Conservation (phyloP, 2,888 invertebrate species). For the Petrolisthes manimaculis region DNA sequence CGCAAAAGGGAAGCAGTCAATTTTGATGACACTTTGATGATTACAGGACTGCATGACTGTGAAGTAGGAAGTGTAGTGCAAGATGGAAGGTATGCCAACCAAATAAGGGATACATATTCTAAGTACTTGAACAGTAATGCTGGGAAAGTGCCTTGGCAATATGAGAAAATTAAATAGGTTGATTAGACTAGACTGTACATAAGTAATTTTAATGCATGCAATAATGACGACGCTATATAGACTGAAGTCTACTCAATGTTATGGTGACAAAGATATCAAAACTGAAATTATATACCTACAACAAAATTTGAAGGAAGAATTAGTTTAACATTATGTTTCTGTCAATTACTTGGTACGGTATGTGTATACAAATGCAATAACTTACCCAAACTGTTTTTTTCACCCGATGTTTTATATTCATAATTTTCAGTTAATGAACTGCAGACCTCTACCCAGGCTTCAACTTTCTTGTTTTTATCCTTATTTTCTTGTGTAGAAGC, state of each 20-base stretch:
- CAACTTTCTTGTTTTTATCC: too few relatives aligned
- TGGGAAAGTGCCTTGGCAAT: conserved; percentile 28
- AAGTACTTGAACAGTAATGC: conserved; percentile 23
- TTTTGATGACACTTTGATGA: conserved; percentile 37
- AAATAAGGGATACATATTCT: conserved; percentile 23
- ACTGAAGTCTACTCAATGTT: not conserved
- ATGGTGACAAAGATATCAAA: conserved; percentile 26
- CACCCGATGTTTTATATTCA: too few relatives aligned
- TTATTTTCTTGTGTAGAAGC: too few relatives aligned
- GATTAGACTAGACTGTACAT: too few relatives aligned
- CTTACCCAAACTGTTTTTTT: conserved; percentile 30
- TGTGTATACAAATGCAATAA: not conserved
- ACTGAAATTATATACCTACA: conserved; percentile 19
- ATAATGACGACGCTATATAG: conserved; percentile 28
- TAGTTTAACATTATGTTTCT: conserved; percentile 28
- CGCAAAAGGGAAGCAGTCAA: conserved; percentile 22
- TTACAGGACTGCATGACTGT: conserved; percentile 20
- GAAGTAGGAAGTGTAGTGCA: conserved; percentile 1
- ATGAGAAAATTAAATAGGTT: not conserved
- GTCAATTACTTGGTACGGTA: not conserved
- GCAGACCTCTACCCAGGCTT: too few relatives aligned
- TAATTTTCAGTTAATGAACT: too few relatives aligned
- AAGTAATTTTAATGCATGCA: not conserved
- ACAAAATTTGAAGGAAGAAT: conserved; percentile 25
- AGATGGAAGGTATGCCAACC: conserved; percentile 23